Evolutionary conservation across 1,140 invertebrate species (phyloP).

Genomic region (Drosophila suzukii): DNA sequence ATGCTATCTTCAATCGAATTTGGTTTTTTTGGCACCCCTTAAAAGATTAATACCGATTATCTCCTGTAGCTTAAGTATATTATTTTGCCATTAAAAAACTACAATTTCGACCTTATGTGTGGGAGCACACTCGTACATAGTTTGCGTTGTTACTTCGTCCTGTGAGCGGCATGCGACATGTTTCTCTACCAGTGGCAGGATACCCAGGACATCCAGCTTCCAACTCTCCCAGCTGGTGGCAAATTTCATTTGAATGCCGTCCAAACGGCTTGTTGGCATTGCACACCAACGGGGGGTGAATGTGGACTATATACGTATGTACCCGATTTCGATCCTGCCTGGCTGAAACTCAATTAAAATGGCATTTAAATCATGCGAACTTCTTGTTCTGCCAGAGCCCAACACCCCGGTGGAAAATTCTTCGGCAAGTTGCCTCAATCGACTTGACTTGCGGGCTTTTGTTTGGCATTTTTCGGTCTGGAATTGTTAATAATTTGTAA

Average conservation of each 20-base stretch:
- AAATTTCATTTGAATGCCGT: conserved; percentile 75
- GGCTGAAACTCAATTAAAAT: conserved; percentile 76
- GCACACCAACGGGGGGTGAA: conserved; percentile 64
- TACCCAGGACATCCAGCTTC: conserved; percentile 1
- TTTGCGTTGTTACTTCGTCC: conserved; percentile 45
- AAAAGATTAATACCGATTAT: no score
- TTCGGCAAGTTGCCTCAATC: conserved; percentile 45
- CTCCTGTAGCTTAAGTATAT: no score
- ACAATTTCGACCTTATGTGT: not conserved
- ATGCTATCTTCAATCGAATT: no score
- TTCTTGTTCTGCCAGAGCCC: conserved; percentile 48
- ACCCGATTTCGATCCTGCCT: not conserved
- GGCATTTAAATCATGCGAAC: conserved; percentile 80
- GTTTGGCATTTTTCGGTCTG: conserved; percentile 15
- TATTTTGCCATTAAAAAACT: not conserved
- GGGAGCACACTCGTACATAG: not conserved
- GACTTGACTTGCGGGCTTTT: conserved; percentile 18
- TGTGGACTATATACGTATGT: not conserved
- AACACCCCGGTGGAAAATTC: conserved; percentile 61
- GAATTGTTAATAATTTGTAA: conserved; percentile 80
- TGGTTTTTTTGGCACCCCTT: no score
- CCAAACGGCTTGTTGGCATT: conserved; percentile 74
- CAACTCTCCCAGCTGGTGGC: conserved; percentile 63
- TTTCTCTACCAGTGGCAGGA: conserved; percentile 15
- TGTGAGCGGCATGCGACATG: conserved; percentile 72